These are phyloP conservation scores for Rugalucina vietnamica DNA, from an alignment of 2,888 invertebrate species.

Conservation along the genomic window DNA sequence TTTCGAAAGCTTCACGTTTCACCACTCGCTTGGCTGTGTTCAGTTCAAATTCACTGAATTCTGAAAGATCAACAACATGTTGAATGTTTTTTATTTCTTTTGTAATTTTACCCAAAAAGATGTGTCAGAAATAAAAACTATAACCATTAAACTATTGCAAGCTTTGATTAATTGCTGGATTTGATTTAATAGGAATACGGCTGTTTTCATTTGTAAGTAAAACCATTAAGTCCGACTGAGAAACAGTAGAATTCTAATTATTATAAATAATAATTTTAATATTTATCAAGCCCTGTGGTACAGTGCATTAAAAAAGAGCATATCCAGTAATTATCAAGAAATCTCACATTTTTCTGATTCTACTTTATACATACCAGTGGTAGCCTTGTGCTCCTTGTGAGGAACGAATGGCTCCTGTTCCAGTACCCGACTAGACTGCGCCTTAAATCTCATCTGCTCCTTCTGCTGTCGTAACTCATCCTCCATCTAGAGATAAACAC, in stretches of 20 bases:
- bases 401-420: constrained; percentile 89
- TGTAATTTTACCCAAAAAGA: too few relatives aligned
- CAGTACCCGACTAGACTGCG: constrained; percentile 87
- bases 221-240: too few relatives aligned
- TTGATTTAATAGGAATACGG: too few relatives aligned
- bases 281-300: too few relatives aligned
- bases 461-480: constrained; percentile 81
- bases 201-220: too few relatives aligned
- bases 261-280: too few relatives aligned
- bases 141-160: too few relatives aligned
- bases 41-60: constrained; percentile 86
- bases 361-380: constrained; percentile 75
- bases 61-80: constrained; percentile 61
- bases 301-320: too few relatives aligned
- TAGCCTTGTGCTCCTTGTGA: constrained; percentile 85
- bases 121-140: too few relatives aligned
- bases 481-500: constrained; percentile 83
- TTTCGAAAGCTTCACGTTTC: constrained; percentile 77
- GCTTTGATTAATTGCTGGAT: too few relatives aligned
- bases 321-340: too few relatives aligned
- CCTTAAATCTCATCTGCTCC: constrained; percentile 86
- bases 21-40: constrained; percentile 88
- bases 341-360: background rate
- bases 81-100: background rate
- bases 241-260: too few relatives aligned